Base-by-base conservation (phyloP, 2,888 invertebrate genomes). In the Mactromeris polynyma region DNA sequence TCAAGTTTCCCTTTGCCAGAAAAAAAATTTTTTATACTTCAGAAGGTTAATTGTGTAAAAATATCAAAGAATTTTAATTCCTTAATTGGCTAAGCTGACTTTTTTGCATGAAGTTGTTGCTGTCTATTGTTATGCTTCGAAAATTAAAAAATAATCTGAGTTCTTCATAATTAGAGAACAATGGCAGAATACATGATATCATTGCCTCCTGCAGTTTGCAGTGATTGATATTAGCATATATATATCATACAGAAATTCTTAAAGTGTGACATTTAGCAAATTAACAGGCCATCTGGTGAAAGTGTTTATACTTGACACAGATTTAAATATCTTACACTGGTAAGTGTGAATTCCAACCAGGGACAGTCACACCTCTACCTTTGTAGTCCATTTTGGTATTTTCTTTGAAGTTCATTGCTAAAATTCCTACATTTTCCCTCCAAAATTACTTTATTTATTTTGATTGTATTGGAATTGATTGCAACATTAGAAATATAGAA, bases 271-370 rank as follows among this genome's bases (percentile, higher is more conserved):
- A 26, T 54, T 77, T 46, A n/a, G 38, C 78, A 26, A 84, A 21
- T 84, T 78, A 31, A 26, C 78, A 78, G 17, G n/a, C 77, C 84
- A 78, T 77, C 84, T 78, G 78, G 77, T 84, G 33, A 19, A 78
- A 78, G 54, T 78, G 77, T 78, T 4, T 78, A 84, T 31, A 51
- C 38, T 78, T 46, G 26, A 38, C 83, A 83, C 83, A 3, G 36
- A 73, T 69, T 31, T 36, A 42, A 38, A 69, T 83, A 38, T 58
- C 64, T 69, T 36, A 58, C 51, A 84, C n/a, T 11, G 4, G 19
- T n/a, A 54, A 21, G 78, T 78, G 84, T 46, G 38, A 84, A 69
- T 31, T 73, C 73, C 73, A 26, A 33, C 78, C 46, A 17, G 26
- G 31, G 21, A 9, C 69, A 38, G 9, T 54, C 14, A 33, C 26